Evolutionary conservation across 2,797 vertebrate genomes (phyloP).

Genomic region (Graptemys geographica): DNA sequence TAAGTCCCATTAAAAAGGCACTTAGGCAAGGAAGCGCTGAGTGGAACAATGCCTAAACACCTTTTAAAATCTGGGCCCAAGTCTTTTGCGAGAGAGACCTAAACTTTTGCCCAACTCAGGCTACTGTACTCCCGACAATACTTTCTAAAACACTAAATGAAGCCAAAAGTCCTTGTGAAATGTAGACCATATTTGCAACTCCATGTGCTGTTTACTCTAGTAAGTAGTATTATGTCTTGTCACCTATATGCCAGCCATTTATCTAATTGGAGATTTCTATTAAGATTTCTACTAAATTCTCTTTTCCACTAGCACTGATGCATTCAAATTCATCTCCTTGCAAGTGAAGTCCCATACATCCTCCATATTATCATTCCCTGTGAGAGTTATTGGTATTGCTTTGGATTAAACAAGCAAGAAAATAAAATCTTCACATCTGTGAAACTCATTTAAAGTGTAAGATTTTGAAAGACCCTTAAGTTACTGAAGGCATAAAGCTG

Average conservation of each 20-base stretch:
- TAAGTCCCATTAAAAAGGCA: neutral
- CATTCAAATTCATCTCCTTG: conserved; percentile 43
- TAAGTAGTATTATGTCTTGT: conserved; percentile 53
- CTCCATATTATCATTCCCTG: conserved; percentile 52
- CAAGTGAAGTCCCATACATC: conserved; percentile 49
- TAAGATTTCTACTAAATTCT: conserved; percentile 64
- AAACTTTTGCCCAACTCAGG: neutral
- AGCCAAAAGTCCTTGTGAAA: conserved; percentile 16
- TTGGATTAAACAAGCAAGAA: conserved; percentile 53
- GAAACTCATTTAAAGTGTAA: conserved; percentile 48
- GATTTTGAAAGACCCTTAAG: conserved; percentile 48
- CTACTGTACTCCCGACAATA: neutral
- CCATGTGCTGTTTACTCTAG: conserved; percentile 20
- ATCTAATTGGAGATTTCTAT: conserved; percentile 75
- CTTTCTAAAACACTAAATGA: conserved; percentile 28
- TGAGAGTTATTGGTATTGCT: conserved; percentile 49
- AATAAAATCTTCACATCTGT: conserved; percentile 30
- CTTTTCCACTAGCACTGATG: conserved; percentile 43
- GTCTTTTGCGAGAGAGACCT: neutral
- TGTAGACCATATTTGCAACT: neutral
- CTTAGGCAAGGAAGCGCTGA: neutral
- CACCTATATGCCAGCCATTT: conserved; percentile 59
- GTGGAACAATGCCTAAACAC: neutral
- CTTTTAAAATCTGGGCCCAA: neutral
- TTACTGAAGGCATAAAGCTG: conserved; percentile 23